Conservation (phyloP, 2,113 vertebrate species). For the Rhinogobius similis region DNA sequence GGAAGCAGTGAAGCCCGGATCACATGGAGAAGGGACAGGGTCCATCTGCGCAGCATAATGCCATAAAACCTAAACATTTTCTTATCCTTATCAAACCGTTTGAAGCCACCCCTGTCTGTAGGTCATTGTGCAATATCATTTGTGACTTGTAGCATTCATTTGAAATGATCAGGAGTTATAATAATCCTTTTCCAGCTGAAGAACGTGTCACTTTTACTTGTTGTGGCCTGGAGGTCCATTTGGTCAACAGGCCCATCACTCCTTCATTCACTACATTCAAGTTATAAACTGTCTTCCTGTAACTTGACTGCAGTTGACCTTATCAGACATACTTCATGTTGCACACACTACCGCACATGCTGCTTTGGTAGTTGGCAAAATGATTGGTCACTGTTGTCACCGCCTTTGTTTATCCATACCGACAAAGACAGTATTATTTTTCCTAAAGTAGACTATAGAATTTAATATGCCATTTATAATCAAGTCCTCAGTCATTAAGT, state of each 20-base stretch:
- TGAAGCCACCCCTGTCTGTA: slow-evolving; percentile 6
- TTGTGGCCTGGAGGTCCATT: background rate
- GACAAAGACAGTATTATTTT: background rate
- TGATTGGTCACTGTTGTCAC: slow-evolving; percentile 1
- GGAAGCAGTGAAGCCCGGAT: slow-evolving; percentile 5
- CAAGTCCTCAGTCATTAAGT: background rate
- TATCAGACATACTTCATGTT: slow-evolving; percentile 40
- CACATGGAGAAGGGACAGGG: background rate
- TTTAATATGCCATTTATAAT: background rate
- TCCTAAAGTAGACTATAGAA: background rate
- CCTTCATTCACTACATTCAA: background rate
- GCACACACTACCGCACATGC: slow-evolving; percentile 17
- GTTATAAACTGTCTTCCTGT: slow-evolving; percentile 10
- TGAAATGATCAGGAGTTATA: background rate
- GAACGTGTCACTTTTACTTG: background rate
- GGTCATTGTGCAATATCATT: slow-evolving; percentile 1
- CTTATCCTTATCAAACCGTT: slow-evolving; percentile 26
- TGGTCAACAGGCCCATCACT: slow-evolving; percentile 7
- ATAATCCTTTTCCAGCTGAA: background rate
- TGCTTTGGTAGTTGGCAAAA: background rate
- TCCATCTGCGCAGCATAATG: background rate
- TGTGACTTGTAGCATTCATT: background rate
- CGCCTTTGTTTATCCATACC: background rate
- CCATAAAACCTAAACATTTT: slow-evolving; percentile 20
- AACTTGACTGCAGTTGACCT: slow-evolving; percentile 35